Conservation (phyloP, 2,797 vertebrate genomes). For the Rhadinocentrus ornatus region DNA sequence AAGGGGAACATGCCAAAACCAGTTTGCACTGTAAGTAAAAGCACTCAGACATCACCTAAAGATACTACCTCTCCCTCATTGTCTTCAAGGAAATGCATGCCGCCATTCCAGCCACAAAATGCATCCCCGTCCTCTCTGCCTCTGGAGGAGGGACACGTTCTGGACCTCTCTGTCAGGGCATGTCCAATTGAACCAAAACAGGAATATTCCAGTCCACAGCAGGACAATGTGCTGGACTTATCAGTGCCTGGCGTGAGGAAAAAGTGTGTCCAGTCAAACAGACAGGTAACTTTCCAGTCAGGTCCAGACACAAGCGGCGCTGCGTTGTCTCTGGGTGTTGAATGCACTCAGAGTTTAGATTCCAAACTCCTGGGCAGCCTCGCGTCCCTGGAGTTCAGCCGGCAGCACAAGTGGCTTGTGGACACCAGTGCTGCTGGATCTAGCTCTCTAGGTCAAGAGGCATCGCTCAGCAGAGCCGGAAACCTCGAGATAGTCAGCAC, state of each 20-base stretch:
- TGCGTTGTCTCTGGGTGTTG: slow-evolving; percentile 77
- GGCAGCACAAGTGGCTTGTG: slow-evolving; percentile 90
- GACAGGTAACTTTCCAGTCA: slow-evolving; percentile 63
- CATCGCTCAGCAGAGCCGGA: slow-evolving; percentile 75
- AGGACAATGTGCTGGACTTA: slow-evolving; percentile 91
- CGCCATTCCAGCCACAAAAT: slow-evolving; percentile 47
- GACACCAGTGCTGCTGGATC: slow-evolving; percentile 79
- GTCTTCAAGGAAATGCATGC: slow-evolving; percentile 78
- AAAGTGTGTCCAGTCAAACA: slow-evolving; percentile 64
- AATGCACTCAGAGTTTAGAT: slow-evolving; percentile 81
- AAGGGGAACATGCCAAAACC: slow-evolving; percentile 87
- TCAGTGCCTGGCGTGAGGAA: slow-evolving; percentile 88
- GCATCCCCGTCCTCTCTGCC: slow-evolving; percentile 46
- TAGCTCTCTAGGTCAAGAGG: slow-evolving; percentile 58
- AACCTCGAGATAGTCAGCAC: slow-evolving; percentile 91
- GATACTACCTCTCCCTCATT: slow-evolving; percentile 82
- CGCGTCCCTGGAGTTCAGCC: slow-evolving; percentile 84
- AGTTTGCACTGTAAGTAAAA: slow-evolving; percentile 86
- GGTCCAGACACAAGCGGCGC: slow-evolving; percentile 69
- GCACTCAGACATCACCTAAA: slow-evolving; percentile 89
- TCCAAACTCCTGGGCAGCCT: slow-evolving; percentile 79
- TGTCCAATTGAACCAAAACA: slow-evolving; percentile 80
- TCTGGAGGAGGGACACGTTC: slow-evolving; percentile 85
- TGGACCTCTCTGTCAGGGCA: slow-evolving; percentile 92
- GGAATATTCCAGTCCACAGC: slow-evolving; percentile 83